phyloP scores from a whole-genome alignment of 2,797 vertebrate genomes.

The Schizopygopsis malacanthus region DNA sequence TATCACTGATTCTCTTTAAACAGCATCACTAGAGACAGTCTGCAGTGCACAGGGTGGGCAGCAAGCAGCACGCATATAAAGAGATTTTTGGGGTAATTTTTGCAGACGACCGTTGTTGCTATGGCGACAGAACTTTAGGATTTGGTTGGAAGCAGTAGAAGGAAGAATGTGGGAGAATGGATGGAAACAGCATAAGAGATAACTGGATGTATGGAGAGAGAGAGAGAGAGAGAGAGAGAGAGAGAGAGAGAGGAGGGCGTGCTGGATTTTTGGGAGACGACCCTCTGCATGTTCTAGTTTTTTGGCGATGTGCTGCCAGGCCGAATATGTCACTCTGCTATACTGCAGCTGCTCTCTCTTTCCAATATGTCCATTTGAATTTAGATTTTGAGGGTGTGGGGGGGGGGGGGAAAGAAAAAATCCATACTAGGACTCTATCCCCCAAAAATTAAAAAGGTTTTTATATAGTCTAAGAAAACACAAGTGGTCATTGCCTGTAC shows the following conservation, averaged over 20 bases:
- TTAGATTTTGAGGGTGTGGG: slow-evolving; percentile 51
- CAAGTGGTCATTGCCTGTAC: background rate
- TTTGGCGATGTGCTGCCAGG: background rate
- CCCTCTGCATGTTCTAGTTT: slow-evolving; percentile 49
- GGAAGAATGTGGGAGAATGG: slow-evolving; percentile 67
- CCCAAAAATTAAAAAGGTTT: background rate
- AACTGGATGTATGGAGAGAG: slow-evolving; percentile 50
- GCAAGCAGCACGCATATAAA: slow-evolving; percentile 50
- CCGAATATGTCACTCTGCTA: slow-evolving; percentile 32
- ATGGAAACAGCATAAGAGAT: slow-evolving; percentile 46
- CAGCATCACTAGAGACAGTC: slow-evolving; percentile 29
- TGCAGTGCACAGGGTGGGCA: slow-evolving; percentile 56
- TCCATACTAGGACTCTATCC: background rate
- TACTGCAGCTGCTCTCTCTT: slow-evolving; percentile 45
- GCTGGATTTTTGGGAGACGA: slow-evolving; percentile 41
- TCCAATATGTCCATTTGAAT: slow-evolving; percentile 44
- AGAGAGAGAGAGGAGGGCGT: slow-evolving; percentile 32
- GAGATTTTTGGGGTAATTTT: slow-evolving; percentile 78
- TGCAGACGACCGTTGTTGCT: slow-evolving; percentile 80
- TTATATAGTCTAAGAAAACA: background rate
- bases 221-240: slow-evolving; percentile 50
- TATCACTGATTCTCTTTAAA: slow-evolving; percentile 40
- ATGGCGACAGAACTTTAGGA: slow-evolving; percentile 82
- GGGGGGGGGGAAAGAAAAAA: slow-evolving; percentile 56
- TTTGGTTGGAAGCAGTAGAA: slow-evolving; percentile 68